Evolutionary conservation across 2,888 invertebrate genomes (phyloP).

Genomic region (Hyppa rectilinea): DNA sequence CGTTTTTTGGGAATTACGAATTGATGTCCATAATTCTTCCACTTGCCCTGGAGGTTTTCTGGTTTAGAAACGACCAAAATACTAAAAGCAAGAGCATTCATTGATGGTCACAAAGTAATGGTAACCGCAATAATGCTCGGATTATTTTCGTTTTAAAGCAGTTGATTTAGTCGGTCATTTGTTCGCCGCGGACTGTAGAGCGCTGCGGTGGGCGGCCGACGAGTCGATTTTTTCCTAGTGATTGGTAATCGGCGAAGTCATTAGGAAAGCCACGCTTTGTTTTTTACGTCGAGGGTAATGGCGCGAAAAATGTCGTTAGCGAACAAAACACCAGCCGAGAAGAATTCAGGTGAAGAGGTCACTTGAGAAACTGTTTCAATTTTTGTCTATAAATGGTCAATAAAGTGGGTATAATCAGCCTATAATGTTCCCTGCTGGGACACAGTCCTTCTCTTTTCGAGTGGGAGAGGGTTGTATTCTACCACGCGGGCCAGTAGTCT

Average conservation of each 20-base stretch:
- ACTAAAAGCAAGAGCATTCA: background rate
- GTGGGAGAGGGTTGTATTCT: too few species aligned
- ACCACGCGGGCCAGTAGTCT: too few species aligned
- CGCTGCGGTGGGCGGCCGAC: conserved; percentile 53
- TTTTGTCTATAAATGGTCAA: background rate
- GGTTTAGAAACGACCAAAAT: background rate
- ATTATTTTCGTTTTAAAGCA: conserved; percentile 38
- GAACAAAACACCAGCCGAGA: conserved; percentile 59
- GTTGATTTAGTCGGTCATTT: conserved; percentile 58
- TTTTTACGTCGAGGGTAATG: conserved; percentile 84
- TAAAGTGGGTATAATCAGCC: too few species aligned
- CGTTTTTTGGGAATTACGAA: background rate
- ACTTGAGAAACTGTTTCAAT: conserved; percentile 23
- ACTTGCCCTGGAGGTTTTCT: background rate
- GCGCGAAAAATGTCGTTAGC: conserved; percentile 84
- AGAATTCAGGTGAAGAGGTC: conserved; percentile 71
- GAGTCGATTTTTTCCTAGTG: conserved; percentile 78
- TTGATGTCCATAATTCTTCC: too few species aligned
- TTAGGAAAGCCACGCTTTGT: conserved; percentile 81
- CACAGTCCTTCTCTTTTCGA: too few species aligned
- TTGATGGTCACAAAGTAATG: conserved; percentile 24
- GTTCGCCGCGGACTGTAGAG: conserved; percentile 24
- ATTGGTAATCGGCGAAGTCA: conserved; percentile 87
- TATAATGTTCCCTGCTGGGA: too few species aligned
- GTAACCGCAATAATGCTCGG: conserved; percentile 21